These are phyloP conservation scores for Triplophysa bombifrons DNA, from an alignment of 2,797 vertebrate species.

Conservation along the genomic window DNA sequence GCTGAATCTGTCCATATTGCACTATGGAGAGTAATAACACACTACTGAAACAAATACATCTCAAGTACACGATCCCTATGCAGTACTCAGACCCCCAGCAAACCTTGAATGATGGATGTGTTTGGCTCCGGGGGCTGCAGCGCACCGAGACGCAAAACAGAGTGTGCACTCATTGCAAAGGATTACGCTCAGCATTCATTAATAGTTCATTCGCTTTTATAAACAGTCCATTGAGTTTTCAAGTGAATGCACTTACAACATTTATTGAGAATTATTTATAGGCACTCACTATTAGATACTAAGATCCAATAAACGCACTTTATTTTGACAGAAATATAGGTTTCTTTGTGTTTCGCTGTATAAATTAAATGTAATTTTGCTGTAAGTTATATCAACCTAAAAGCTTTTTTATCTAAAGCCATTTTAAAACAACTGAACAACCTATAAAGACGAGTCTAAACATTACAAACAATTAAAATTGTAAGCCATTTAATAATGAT, in stretches of 20 bases:
- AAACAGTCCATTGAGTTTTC: conserved; percentile 38
- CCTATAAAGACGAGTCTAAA: too few species aligned
- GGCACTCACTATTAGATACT: background rate
- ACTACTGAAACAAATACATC: background rate
- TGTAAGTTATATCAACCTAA: too few species aligned
- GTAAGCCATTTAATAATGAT: too few species aligned
- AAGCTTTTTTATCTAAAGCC: too few species aligned
- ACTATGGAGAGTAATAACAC: conserved; percentile 16
- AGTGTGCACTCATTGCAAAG: conserved; percentile 5
- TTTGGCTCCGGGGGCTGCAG: background rate
- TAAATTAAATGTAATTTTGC: background rate
- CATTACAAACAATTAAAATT: too few species aligned
- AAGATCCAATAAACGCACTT: background rate
- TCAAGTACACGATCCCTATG: background rate
- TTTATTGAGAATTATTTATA: conserved; percentile 33
- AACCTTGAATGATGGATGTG: conserved; percentile 1
- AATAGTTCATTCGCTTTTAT: conserved; percentile 45
- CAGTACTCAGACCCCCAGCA: too few species aligned
- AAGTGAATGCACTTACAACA: conserved; percentile 30
- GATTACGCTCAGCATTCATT: conserved; percentile 26
- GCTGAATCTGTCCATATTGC: background rate
- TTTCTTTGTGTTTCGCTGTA: background rate
- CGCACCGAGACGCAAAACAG: conserved; percentile 22
- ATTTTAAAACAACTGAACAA: too few species aligned
- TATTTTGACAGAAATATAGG: background rate